Evolutionary conservation across 2,797 vertebrate genomes (phyloP).

Genomic region (Ibycter americanus): DNA sequence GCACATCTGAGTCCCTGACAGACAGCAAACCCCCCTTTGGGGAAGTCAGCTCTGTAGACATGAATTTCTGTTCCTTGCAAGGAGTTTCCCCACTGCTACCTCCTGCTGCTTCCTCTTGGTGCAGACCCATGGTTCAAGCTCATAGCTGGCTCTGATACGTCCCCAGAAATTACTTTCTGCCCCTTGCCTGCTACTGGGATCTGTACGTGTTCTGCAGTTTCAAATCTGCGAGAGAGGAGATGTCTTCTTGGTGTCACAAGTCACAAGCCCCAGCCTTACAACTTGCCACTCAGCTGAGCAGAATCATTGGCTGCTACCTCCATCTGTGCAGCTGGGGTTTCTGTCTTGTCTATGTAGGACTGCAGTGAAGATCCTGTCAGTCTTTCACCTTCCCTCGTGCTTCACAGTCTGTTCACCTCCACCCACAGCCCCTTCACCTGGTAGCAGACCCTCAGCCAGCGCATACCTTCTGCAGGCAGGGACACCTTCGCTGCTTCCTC

Average conservation of each 20-base stretch:
- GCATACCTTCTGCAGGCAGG: not conserved
- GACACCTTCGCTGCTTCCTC: not conserved
- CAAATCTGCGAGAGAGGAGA: not conserved
- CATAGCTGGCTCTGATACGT: fast-evolving
- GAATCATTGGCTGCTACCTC: not conserved
- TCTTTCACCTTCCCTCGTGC: not conserved
- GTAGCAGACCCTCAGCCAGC: not conserved
- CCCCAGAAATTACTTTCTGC: not conserved
- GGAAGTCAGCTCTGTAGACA: not conserved
- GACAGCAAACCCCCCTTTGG: not conserved
- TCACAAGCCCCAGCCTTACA: not conserved
- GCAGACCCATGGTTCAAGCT: not conserved
- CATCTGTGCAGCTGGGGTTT: not conserved
- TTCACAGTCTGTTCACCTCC: not conserved
- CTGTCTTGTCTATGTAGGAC: not conserved
- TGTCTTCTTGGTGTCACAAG: not conserved
- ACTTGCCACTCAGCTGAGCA: not conserved
- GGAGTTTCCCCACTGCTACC: not conserved
- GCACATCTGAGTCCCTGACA: not conserved
- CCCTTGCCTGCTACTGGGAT: not conserved
- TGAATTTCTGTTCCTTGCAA: not conserved
- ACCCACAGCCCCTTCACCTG: not conserved
- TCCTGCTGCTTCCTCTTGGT: not conserved
- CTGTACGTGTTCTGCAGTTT: not conserved
- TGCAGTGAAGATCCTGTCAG: not conserved